Evolutionary conservation across 2,113 vertebrate genomes (phyloP).

Genomic region (Tangachromis dhanisi): DNA sequence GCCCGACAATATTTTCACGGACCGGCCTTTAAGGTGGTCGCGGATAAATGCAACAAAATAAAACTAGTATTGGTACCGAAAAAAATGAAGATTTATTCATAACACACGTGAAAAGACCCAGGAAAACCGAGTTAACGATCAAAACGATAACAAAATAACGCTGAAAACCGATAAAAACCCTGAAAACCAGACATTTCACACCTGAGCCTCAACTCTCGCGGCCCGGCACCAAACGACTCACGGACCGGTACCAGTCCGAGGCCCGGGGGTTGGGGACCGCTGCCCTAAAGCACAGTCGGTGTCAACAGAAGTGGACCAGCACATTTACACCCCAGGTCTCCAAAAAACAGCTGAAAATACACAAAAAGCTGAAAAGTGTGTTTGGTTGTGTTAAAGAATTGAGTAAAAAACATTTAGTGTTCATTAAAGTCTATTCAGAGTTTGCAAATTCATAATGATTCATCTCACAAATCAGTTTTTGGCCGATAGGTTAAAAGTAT

Average conservation of each 20-base stretch:
- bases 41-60: no score
- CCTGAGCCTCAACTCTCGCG: fast-evolving
- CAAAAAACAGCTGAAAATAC: not conserved
- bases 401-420: not conserved
- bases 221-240: no score
- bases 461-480: not conserved
- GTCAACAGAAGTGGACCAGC: not conserved
- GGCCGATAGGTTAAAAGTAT: fast-evolving
- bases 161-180: no score
- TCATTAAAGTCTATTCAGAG: not conserved
- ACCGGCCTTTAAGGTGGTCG: no score
- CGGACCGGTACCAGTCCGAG: fast-evolving
- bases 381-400: not conserved
- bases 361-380: not conserved
- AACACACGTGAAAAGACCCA: no score
- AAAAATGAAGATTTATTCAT: no score
- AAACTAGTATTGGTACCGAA: no score
- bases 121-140: no score
- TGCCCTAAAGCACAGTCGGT: not conserved
- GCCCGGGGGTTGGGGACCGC: no score
- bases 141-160: no score
- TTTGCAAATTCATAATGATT: not conserved
- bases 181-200: no score
- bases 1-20: no score
- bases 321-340: not conserved